These are phyloP conservation scores for Helostoma temminkii DNA, from an alignment of 2,797 vertebrate genomes.

Conservation along the genomic window DNA sequence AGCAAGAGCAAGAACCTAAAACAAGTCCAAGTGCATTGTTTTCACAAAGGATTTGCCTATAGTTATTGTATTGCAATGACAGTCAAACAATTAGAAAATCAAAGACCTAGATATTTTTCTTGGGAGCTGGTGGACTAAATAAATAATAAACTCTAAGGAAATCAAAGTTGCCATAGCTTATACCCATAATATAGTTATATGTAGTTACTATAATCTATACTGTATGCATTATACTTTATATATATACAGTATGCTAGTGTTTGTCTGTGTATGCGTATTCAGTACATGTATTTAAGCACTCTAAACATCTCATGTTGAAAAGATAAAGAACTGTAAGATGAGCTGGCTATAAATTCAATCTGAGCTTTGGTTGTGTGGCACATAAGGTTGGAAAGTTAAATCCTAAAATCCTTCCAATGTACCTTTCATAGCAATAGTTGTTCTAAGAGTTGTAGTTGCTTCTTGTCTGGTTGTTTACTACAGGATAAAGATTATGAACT, in stretches of 20 bases:
- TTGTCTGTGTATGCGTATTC: neutral
- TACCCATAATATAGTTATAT: neutral
- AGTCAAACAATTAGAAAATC: too few relatives aligned
- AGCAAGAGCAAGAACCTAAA: neutral
- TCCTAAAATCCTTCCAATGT: slow-evolving; percentile 25
- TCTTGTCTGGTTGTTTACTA: slow-evolving; percentile 19
- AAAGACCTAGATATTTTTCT: too few relatives aligned
- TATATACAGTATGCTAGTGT: neutral
- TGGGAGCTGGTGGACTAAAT: too few relatives aligned
- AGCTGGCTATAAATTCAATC: slow-evolving; percentile 12
- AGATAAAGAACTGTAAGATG: slow-evolving; percentile 13
- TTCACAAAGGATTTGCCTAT: neutral
- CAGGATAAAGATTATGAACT: slow-evolving; percentile 2
- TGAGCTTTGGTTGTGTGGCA: slow-evolving; percentile 34
- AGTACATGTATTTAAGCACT: neutral
- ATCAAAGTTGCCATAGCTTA: too few relatives aligned
- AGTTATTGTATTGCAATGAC: too few relatives aligned
- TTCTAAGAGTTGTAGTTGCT: slow-evolving; percentile 9
- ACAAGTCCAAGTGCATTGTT: neutral
- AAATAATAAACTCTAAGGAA: too few relatives aligned
- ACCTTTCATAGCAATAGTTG: slow-evolving; percentile 22
- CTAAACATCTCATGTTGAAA: slow-evolving; percentile 1
- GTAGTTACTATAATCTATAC: neutral
- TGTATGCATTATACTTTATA: too few relatives aligned
- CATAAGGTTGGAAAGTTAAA: slow-evolving; percentile 10